phyloP scores from a whole-genome alignment of 2,113 vertebrate species.

The Vombatus ursinus region DNA sequence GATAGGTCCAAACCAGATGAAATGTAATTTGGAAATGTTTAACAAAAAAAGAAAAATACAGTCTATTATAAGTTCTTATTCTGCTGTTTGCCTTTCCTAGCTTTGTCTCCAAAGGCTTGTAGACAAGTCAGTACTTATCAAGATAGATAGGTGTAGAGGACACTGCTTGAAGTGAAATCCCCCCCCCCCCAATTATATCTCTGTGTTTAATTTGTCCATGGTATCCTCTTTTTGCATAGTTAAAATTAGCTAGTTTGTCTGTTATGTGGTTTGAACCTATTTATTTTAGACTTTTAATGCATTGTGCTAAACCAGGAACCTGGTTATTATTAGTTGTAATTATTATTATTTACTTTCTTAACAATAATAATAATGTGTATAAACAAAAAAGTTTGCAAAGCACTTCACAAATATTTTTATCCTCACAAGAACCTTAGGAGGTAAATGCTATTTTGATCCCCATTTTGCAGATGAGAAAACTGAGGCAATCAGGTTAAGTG shows the following conservation, averaged over 20 bases:
- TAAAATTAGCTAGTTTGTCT: no score
- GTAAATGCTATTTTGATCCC: neutral
- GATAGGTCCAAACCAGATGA: neutral
- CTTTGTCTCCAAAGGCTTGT: neutral
- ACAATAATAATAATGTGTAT: neutral
- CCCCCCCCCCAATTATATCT: neutral
- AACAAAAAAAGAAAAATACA: neutral
- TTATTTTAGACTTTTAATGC: neutral
- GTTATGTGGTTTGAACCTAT: neutral
- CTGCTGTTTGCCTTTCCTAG: neutral
- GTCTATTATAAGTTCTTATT: neutral
- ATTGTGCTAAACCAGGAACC: neutral
- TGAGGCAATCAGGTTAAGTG: neutral
- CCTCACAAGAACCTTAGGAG: neutral
- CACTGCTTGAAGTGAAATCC: no score
- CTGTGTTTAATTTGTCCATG: neutral
- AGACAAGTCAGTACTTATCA: no score
- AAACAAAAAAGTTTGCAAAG: neutral
- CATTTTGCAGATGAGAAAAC: neutral
- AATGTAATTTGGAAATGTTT: neutral
- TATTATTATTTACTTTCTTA: neutral
- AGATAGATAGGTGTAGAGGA: no score
- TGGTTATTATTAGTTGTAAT: neutral
- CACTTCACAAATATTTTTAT: neutral
- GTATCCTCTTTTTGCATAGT: neutral